Conservation (phyloP, 2,888 invertebrate species). For the Protodeltote pygarga region DNA sequence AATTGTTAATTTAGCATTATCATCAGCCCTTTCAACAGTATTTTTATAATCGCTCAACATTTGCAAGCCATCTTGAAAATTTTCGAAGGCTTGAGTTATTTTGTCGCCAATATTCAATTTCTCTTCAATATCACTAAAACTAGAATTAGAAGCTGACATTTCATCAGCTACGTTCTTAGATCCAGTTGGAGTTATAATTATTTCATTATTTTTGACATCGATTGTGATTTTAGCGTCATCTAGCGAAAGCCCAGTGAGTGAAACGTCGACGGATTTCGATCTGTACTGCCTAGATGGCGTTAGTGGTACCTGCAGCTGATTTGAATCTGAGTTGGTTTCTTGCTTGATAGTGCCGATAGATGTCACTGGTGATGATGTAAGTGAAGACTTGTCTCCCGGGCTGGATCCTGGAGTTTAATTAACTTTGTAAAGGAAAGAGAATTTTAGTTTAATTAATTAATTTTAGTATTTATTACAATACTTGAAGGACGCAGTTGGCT, state of each 20-base stretch:
- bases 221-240: constrained; percentile 79
- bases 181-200: constrained; percentile 76
- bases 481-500: no score
- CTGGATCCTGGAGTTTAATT: constrained; percentile 77
- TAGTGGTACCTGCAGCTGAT: constrained; percentile 73
- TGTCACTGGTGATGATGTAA: constrained; percentile 76
- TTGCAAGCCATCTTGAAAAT: constrained; percentile 76
- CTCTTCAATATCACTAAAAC: constrained; percentile 68
- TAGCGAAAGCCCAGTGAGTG: constrained; percentile 69
- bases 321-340: constrained; percentile 62
- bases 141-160: constrained; percentile 48
- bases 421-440: constrained; percentile 55
- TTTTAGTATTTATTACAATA: no score
- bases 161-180: constrained; percentile 63
- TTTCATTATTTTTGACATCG: constrained; percentile 78
- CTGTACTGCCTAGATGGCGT: constrained; percentile 78
- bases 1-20: constrained; percentile 74
- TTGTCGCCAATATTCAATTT: constrained; percentile 75
- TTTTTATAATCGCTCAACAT: constrained; percentile 65
- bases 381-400: constrained; percentile 77
- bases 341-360: constrained; percentile 69
- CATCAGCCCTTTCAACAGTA: constrained; percentile 57
- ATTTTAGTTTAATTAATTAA: constrained; percentile 29
- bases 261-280: constrained; percentile 87
- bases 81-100: constrained; percentile 72